Conservation (phyloP, 2,888 invertebrate species). For the Boloria euphrosyne region DNA sequence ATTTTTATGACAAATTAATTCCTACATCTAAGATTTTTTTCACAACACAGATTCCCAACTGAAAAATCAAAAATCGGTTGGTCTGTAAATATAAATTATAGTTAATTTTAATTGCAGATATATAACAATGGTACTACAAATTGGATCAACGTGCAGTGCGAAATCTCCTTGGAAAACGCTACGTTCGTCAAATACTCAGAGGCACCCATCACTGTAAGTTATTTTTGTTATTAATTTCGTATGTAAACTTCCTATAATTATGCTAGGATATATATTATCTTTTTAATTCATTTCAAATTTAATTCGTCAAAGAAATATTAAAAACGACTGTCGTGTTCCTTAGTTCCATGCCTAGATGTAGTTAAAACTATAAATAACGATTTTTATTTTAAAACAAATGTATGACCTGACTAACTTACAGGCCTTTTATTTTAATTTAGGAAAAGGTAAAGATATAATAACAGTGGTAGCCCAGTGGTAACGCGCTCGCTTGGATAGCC, state of each 20-base stretch:
- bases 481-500: not conserved
- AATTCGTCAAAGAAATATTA: too few relatives aligned
- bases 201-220: constrained; percentile 34
- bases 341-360: too few relatives aligned
- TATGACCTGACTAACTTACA: too few relatives aligned
- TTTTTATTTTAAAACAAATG: too few relatives aligned
- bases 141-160: constrained; percentile 36
- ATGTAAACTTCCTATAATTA: not conserved
- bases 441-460: not conserved
- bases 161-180: constrained; percentile 31
- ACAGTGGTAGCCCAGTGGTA: not conserved
- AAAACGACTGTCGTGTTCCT: too few relatives aligned
- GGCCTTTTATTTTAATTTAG: too few relatives aligned
- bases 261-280: not conserved
- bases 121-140: constrained; percentile 40
- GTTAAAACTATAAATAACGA: too few relatives aligned
- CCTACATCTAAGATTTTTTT: too few relatives aligned
- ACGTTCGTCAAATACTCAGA: constrained; percentile 27
- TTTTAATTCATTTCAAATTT: too few relatives aligned
- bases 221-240: not conserved
- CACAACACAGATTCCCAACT: too few relatives aligned
- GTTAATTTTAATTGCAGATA: constrained; percentile 35
- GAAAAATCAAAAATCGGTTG: too few relatives aligned
- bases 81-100: not conserved
- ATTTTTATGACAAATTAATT: too few relatives aligned